A percentile compares a stretch with the other conserved stretches of the same genome.
These are phyloP conservation scores for Ectemnius continuus DNA, from an alignment of 2,888 invertebrate genomes.

Conservation along the genomic window DNA sequence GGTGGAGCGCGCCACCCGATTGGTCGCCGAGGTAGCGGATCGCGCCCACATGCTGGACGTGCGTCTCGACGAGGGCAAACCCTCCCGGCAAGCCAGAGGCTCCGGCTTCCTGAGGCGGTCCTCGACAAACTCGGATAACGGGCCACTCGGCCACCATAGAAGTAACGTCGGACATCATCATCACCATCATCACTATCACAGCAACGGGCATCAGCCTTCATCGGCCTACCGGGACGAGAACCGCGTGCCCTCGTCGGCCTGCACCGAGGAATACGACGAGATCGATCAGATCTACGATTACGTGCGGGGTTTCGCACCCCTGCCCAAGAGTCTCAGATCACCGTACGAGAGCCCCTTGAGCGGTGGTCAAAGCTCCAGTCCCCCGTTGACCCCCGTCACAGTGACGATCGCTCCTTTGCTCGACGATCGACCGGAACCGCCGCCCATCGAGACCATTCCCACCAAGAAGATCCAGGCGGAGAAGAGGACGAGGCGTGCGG, in stretches of 20 bases:
- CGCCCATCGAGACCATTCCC: constrained; percentile 94
- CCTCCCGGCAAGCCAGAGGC: constrained; percentile 69
- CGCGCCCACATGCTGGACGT: constrained; percentile 90
- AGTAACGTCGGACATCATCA: constrained; percentile 78
- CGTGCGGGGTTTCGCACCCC: constrained; percentile 93
- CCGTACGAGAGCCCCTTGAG: constrained; percentile 79
- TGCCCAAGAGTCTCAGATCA: constrained; percentile 88
- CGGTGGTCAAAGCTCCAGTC: constrained; percentile 57
- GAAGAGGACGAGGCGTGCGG: constrained; percentile 86
- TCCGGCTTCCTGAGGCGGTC: constrained; percentile 82
- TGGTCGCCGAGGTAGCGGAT: constrained; percentile 88
- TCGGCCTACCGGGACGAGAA: constrained; percentile 83
- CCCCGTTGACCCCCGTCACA: constrained; percentile 80
- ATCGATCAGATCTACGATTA: constrained; percentile 98
- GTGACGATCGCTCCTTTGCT: constrained; percentile 80
- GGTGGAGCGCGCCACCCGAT: constrained; percentile 87
- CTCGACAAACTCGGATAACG: constrained; percentile 88
- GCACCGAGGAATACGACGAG: constrained; percentile 93
- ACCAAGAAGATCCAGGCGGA: constrained; percentile 89
- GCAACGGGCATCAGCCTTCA: constrained; percentile 76
- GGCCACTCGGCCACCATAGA: constrained; percentile 75
- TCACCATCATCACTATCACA: constrained; percentile 79
- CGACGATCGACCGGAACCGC: constrained; percentile 89
- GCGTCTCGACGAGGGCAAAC: constrained; percentile 84
- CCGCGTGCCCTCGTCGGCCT: constrained; percentile 79